Evolutionary conservation across 2,888 invertebrate genomes (phyloP), one percentile per base, ranked within the genome.

Genomic region (Dicranocentrus wangi): DNA sequence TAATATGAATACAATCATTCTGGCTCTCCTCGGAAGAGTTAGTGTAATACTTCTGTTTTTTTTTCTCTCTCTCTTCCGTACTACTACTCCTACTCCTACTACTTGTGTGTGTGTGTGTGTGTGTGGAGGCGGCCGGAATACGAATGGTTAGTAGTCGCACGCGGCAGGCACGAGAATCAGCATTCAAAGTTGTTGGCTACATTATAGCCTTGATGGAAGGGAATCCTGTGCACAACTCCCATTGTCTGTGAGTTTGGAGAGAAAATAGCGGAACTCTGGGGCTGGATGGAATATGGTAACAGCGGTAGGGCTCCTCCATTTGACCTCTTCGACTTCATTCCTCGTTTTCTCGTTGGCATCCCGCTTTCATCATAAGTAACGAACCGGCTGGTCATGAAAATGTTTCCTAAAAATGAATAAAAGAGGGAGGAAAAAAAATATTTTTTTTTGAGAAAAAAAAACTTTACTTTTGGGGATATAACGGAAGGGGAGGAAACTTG

Each of bases 321-420:
- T 79, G 78, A 79, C 71, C 78, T 79, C 71, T 71, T 71, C 71
- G 65, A 71, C 42, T 66, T 73, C 28, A 61, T 70, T 78, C 42
- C 65, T 63, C 55, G 60, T 42, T 75, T 51, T 68, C 68, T 55
- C 27, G 27, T 65, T 71, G 78, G 78, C 71, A 71, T 79, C 78
- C 78, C 65, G 78, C 78, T 79, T 79, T 71, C 71, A 55, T 71
- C 78, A 71, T 71, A 71, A 66, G 66, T 71, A 71, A 65, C 65
- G 47, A 79, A 65, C 78, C 78, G 78, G 66, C 78, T 71, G 78
- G 78, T 79, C 78, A 79, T 79, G 78, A 79, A 79, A 79, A 71
- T 71, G 78, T 79, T 71, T 71, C 78, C 78, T 65, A 78, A 78
- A 77, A 78, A 78, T 70, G 78, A 78, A 70, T 70, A 70, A 78